Evolutionary conservation across 2,113 vertebrate genomes (phyloP).

Genomic region (Toxostoma redivivum): DNA sequence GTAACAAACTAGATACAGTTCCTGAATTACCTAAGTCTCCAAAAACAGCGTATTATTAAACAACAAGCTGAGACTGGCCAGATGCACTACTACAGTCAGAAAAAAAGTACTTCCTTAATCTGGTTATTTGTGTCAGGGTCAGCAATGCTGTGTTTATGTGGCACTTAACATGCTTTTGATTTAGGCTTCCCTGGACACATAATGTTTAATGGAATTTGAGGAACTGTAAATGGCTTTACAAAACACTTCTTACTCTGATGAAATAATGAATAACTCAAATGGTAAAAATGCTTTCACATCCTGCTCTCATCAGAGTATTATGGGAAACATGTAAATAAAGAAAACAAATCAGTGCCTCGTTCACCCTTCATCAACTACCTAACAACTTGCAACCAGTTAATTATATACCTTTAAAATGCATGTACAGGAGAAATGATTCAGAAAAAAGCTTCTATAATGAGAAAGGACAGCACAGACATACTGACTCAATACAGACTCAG

Average conservation of each 20-base stretch:
- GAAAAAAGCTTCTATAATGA: constrained; percentile 37
- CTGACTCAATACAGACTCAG: background rate
- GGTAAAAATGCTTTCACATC: background rate
- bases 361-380: constrained; percentile 72
- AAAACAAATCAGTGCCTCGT: constrained; percentile 68
- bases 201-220: constrained; percentile 59
- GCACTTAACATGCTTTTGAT: constrained; percentile 6
- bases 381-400: constrained; percentile 72
- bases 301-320: constrained; percentile 48
- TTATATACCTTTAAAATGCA: constrained; percentile 66
- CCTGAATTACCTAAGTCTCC: background rate
- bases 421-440: constrained; percentile 49
- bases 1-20: background rate
- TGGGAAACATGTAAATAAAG: constrained; percentile 67
- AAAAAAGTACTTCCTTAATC: background rate
- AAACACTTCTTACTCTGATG: constrained; percentile 59
- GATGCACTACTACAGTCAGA: background rate
- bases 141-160: background rate
- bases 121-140: background rate
- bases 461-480: background rate
- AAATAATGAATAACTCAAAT: constrained; percentile 54
- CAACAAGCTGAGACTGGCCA: background rate
- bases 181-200: constrained; percentile 9
- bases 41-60: background rate
- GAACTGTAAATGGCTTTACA: constrained; percentile 65